Conservation (phyloP, 2,113 vertebrate species). For the Hepsetus odoe region DNA sequence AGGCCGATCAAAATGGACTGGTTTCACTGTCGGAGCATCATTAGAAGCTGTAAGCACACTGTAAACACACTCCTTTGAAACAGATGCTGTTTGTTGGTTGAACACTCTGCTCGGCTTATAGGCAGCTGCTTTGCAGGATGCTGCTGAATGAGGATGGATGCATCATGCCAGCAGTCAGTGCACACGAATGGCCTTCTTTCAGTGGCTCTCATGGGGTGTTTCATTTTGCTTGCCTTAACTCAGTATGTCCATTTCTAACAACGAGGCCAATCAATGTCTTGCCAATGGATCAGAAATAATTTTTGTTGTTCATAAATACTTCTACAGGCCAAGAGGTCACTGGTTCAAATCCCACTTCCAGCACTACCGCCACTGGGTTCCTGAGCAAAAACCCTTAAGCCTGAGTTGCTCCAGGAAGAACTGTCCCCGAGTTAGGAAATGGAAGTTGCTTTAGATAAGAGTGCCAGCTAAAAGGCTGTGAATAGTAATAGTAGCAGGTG, state of each 20-base stretch:
- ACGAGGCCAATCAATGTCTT: not conserved
- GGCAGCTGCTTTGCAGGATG: conserved; percentile 25
- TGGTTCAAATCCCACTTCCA: no score
- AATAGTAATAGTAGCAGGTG: no score
- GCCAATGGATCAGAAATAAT: conserved; percentile 6
- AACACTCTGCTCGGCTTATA: conserved; percentile 27
- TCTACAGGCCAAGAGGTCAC: no score
- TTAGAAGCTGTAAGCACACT: not conserved
- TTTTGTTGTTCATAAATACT: not conserved
- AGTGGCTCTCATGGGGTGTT: not conserved
- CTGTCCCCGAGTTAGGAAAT: no score
- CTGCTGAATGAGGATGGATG: conserved; percentile 17
- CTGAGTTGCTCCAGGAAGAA: no score
- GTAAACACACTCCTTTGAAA: conserved; percentile 12
- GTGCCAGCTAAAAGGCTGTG: no score
- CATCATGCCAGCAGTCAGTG: not conserved
- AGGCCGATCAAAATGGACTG: not conserved
- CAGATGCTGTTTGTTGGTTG: conserved; percentile 25
- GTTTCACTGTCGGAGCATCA: not conserved
- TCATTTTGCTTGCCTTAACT: not conserved
- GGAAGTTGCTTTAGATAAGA: no score
- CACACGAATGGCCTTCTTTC: not conserved
- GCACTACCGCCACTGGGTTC: no score
- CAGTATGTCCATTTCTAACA: not conserved
- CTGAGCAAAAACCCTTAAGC: no score